Evolutionary conservation across 2,113 vertebrate species (phyloP), one percentile per base, ranked within the genome.

Genomic region (Osmerus mordax): DNA sequence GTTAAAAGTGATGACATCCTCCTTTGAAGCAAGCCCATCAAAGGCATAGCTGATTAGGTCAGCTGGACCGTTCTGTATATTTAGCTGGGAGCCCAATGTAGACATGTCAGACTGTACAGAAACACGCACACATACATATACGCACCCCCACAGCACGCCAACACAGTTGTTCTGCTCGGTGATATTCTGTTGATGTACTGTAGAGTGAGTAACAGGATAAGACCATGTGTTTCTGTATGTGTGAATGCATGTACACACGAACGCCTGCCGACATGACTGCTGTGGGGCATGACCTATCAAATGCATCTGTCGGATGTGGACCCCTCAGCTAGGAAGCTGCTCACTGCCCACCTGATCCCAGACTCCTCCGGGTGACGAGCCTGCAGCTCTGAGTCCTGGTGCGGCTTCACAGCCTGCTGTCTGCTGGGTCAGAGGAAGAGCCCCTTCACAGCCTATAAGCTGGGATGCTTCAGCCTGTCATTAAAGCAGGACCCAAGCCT

Each of bases 1-100:
- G 85, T 88, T 86, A 85, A 89, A 86, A 88, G 85, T 47, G 70
- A 74, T 82, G 76, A 72, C 74, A 68, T 82, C 62, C 63, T 53
- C 69, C 88, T 91, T 90, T 91, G 88, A 91, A 89, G 86, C 86
- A 2, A 74, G 85, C 78, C 77, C 78, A 85, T 88, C 84, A 89
- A 86, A 86, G 82, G 73, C 78, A 1, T 78, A 83, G 69, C 70
- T 65, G 66, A 16, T 52, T 12, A 67, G 81, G 84, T 86, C 83
- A 83, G 73, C 80, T 69, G 84, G 80, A 41, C 84, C 79, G 78
- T 71, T 29, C 70, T 66, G 81, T 80, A 81, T 85, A 85, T 90
- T 89, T 84, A 85, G 82, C 84, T 28, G 70, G 21, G 55, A 71
- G 83, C 82, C 69, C 76, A 87, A 89, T 82, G 86, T 84, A 90